A percentile compares a stretch with the other conserved stretches of the same genome.
These are phyloP conservation scores for Gopherus flavomarginatus DNA, from an alignment of 2,113 vertebrate species.

Conservation along the genomic window DNA sequence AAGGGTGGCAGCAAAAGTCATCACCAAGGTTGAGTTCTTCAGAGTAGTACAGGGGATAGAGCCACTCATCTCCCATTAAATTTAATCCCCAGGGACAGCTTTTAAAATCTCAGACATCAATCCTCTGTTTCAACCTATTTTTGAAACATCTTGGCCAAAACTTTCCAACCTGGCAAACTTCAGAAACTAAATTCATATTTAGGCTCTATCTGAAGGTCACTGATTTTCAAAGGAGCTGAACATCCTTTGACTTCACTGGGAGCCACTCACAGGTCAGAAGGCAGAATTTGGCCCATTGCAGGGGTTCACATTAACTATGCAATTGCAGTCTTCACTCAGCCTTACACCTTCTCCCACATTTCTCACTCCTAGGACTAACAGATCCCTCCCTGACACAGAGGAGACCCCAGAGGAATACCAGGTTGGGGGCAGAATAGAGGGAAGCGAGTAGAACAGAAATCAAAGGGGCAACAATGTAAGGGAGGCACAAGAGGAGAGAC, in stretches of 20 bases:
- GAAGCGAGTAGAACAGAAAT: not conserved
- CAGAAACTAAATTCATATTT: not conserved
- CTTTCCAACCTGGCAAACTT: constrained; percentile 9
- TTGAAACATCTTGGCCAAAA: not conserved
- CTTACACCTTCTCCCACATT: not conserved
- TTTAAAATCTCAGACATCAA: not conserved
- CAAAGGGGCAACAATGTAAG: fast-evolving
- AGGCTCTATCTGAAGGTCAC: not conserved
- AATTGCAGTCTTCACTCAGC: not conserved
- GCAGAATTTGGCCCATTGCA: not conserved
- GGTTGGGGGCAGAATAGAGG: not conserved
- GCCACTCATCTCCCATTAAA: constrained; percentile 15
- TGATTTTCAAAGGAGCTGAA: not conserved
- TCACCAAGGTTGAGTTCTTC: not conserved
- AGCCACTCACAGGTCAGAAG: not conserved
- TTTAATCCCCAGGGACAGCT: not conserved
- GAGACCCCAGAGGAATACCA: not conserved
- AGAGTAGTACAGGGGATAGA: not conserved
- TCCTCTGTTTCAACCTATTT: constrained; percentile 24
- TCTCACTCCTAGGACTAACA: fast-evolving
- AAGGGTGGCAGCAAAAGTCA: not conserved
- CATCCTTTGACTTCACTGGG: not conserved
- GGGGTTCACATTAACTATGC: not conserved
- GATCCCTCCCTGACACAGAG: fast-evolving
- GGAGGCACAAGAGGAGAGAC: not conserved